Base-by-base conservation (phyloP, 2,888 invertebrate species). In the Cordilura impudica region DNA sequence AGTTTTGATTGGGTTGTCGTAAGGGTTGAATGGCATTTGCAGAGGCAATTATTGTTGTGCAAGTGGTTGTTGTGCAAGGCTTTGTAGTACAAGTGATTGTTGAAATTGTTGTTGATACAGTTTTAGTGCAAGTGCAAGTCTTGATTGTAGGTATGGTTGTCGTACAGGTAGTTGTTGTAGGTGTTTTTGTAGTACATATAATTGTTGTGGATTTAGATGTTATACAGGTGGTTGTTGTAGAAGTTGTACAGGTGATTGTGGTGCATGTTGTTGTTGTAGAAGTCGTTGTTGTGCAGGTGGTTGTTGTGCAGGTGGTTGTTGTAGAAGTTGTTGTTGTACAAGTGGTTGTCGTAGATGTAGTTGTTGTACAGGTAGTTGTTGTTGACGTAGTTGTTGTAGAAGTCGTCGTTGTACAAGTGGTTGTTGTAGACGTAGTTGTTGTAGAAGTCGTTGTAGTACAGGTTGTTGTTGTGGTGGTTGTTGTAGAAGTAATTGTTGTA, bases 401-500 rank as follows among this genome's bases (percentile, higher is more conserved):
- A n/a, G n/a, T n/a, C n/a, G n/a, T n/a, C n/a, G n/a, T n/a, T n/a
- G n/a, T 1, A 19, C 10, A 12, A 0, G 19, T 1, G 4, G 39
- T 58, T 56, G 31, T 56, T 5, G 56, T 56, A 12, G 31, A 6
- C 1, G 39, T 19, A 1, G 35, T 21, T 18, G 21, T 58, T 2
- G 58, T 54, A 3, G 10, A 31, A 31, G 31, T 8, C 2, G 31
- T 31, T 10, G 31, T 69, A 6, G 71, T 69, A 12, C 66, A 43
- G n/a, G 80, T 65, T 43, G 74, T 66, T 0, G 70, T 43, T 18
- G 56, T 51, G 10, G 69, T 35, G 14, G 69, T 72, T 63, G 81
- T 63, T 16, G 56, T 12, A 10, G 18, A 26, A 0, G 67, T 58
- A 1, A 65, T 66, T 10, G 69, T 61, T 8, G 66, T 58, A 0